phyloP scores from a whole-genome alignment of 1,140 invertebrate species.

The Limonius californicus region DNA sequence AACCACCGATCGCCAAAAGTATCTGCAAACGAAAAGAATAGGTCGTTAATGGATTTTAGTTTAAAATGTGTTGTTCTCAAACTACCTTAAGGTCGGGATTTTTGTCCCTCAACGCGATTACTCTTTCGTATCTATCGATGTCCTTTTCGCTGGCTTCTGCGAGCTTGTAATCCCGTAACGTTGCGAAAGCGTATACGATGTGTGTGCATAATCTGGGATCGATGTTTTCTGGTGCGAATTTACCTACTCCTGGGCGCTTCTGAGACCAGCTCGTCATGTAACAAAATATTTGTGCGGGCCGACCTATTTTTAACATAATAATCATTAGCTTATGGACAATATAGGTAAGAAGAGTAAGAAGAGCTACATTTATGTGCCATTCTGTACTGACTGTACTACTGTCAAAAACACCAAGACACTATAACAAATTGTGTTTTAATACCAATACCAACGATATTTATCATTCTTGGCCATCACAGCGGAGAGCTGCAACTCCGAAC shows the following conservation, averaged over 20 bases:
- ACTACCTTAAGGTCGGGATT: conserved; percentile 83
- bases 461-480: too few relatives aligned
- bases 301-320: conserved; percentile 46
- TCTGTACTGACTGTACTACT: too few relatives aligned
- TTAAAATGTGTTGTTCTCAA: not conserved
- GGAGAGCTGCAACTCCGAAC: too few relatives aligned
- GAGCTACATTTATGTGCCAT: too few relatives aligned
- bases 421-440: too few relatives aligned
- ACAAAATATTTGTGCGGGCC: conserved; percentile 82
- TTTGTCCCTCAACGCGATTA: conserved; percentile 79
- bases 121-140: conserved; percentile 76
- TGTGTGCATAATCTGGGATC: conserved; percentile 87
- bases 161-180: conserved; percentile 78
- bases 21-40: conserved; percentile 51
- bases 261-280: conserved; percentile 94
- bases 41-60: not conserved
- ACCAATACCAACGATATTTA: too few relatives aligned
- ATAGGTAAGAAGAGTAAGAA: too few relatives aligned
- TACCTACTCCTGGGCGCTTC: conserved; percentile 79
- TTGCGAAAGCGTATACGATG: conserved; percentile 89
- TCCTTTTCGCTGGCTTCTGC: conserved; percentile 75
- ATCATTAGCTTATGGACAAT: not conserved
- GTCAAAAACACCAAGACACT: too few relatives aligned
- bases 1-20: conserved; percentile 88
- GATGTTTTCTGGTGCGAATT: conserved; percentile 84